Evolutionary conservation across 2,797 vertebrate species (phyloP), one percentile per base, ranked within the genome.

Genomic region (Odontamblyopus lacepedii): DNA sequence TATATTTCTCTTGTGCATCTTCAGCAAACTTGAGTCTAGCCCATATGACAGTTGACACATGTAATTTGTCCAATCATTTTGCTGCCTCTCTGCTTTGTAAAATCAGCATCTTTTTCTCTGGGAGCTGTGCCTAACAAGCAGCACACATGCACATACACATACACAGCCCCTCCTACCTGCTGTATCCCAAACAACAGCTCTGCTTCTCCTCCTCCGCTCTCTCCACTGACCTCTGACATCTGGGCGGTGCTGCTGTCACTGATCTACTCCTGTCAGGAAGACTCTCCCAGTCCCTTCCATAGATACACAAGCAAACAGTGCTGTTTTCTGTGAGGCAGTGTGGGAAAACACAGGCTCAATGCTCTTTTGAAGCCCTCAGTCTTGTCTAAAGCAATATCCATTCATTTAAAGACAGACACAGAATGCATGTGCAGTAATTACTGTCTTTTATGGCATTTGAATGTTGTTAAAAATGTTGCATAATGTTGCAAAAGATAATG

Each of bases 181-280:
- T 73, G 79, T 73, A 81, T 76, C 83, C 67, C 77, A 83, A 75
- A 82, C 51, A 70, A 76, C 74, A 61, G 70, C 78, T 50, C 18
- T 65, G 68, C 72, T 76, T 84, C 83, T 83, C 71, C 57, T 77
- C 89, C 83, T 87, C 87, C 87, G 83, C 18, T 27, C 32, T 81
- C 77, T 18, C 78, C 78, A 30, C 70, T 81, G 91, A 88, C 87
- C 88, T 91, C 85, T 91, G 93, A 72, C 85, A 83, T 80, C 86
- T 78, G 82, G 86, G 86, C 77, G 87, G 92, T 88, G 84, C 85
- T 57, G 26, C 83, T 85, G 88, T 91, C 89, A 89, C 85, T 80
- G 89, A 90, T 87, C 85, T 91, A 84, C 88, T 89, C 86, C 87
- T 89, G 88, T 85, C 55, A 87, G 88, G 86, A 89, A 89, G 84